Evolutionary conservation across 1,140 invertebrate genomes (phyloP), one percentile per base, ranked within the genome.

Genomic region (Matsumurasca onukii): DNA sequence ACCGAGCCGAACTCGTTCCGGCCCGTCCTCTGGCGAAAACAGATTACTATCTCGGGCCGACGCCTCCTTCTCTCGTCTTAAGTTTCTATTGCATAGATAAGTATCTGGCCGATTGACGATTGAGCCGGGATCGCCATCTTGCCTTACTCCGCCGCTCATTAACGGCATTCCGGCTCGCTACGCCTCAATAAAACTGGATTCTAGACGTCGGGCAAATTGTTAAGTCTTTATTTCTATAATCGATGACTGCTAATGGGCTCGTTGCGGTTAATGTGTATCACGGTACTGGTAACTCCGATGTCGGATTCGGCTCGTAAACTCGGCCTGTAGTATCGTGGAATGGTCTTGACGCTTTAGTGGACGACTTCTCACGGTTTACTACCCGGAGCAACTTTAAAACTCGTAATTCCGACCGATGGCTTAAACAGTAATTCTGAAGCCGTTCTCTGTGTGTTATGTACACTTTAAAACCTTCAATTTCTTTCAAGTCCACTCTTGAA

Each of bases 1-100:
- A 68, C 72, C 59, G 68, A 70, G 71, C 73, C 71, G 75, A 69
- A 73, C 72, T 68, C 71, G 51, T 48, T 45, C 62, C 61, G 67
- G 27, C 12, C 31, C 29, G 27, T 20, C 62, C 39, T 29, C 31
- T 65, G 62, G 62, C 62, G 31, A 65, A 65, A 63, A 63, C 30
- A 63, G 61, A 65, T 65, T 45, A 39, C 31, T 65, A 65, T 65
- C 62, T 65, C 34, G 17, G 34, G 22, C 2, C 22, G 25, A 27
- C 55, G 55, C 24, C 55, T 59, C 55, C 30, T 27, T 39, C 34
- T 17, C 22, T 27, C 13, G 55, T 9, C 25, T 59, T 27, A 59
- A 29, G 22, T 59, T 59, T 59, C 55, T 59, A 59, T 59, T 59
- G 55, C 55, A 59, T 59, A 59, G 55, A 59, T 59, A 59, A 59